A percentile compares a stretch with the other conserved stretches of the same genome.
Conservation (phyloP, 2,113 vertebrate genomes). For the Aramus guarauna region DNA sequence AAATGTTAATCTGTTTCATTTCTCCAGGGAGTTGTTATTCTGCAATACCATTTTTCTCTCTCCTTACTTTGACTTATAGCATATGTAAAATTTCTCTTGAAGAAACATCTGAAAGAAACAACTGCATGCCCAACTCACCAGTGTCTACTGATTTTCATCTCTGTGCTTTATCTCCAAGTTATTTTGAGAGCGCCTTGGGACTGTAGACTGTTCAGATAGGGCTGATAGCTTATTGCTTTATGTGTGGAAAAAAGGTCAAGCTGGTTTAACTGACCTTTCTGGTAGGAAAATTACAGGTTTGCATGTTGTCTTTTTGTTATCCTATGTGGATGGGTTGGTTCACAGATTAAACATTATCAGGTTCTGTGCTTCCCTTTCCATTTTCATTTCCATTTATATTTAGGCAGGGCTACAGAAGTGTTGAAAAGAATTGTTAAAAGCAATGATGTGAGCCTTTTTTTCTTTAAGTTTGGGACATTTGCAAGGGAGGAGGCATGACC, state of each 20-base stretch:
- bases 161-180: not conserved
- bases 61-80: not conserved
- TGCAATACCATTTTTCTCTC: not conserved
- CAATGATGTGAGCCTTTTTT: not conserved
- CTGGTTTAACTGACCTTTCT: conserved; percentile 15
- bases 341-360: not conserved
- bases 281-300: not conserved
- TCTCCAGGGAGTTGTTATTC: not conserved
- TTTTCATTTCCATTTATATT: not conserved
- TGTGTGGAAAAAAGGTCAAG: not conserved
- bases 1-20: not conserved
- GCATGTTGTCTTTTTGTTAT: not conserved
- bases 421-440: not conserved
- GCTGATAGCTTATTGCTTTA: not conserved
- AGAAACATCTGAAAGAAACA: not conserved
- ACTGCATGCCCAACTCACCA: not conserved
- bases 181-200: not conserved
- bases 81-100: not conserved
- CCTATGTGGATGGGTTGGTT: not conserved
- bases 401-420: not conserved
- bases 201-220: not conserved
- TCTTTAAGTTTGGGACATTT: not conserved
- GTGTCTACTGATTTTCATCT: not conserved
- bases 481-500: not conserved
- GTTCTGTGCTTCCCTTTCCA: not conserved